Base-by-base conservation (phyloP, 2,888 invertebrate genomes). In the Caenorhabditis uteleia region DNA sequence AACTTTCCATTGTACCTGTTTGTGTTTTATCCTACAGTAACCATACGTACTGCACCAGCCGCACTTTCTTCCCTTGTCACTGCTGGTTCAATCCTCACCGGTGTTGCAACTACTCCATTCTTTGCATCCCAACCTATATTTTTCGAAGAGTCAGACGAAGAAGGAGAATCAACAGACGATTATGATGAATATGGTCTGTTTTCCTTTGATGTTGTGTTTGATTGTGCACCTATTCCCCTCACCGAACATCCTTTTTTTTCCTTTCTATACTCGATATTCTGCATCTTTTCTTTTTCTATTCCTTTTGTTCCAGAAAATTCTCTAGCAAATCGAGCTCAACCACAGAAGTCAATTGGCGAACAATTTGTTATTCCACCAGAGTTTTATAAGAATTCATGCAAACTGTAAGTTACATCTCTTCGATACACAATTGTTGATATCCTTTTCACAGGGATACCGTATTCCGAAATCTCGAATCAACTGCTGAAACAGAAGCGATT, bases 301-400 rank as follows among this genome's bases (percentile, higher is more conserved):
- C 31, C 48, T 57, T 14, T 34, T 34, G 20, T 42, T 55, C 58
- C 40, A 12, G 50, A 46, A 21, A 46, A 44, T 39, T 49, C 67
- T 1, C 48, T 33, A 14, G 34, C 62, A 18, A 51, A 44, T 14
- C 59, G 54, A 7, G 42, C 47, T 8, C 26, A 51, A 10, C 58
- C 53, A 5, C 61, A 54, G 5, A 55, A 69, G 21, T 57, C 67
- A 2, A 64, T 73, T 10, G 72, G 69, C 7, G 68, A 70, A 34
- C 64, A 68, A 26, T 74, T 70, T 26, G 56, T 54, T 31, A 73
- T 81, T 40, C 80, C 80, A 3, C 53, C 76, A 1, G 79, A 77
- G 25, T 76, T 78, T 45, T 59, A 75, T 36, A 75, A 76, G 38
- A 70, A 69, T n/a, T 57, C 76, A 5, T 81, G 81, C 59, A 74